Conservation (phyloP, 2,888 invertebrate genomes). For the Escarpia spicata region DNA sequence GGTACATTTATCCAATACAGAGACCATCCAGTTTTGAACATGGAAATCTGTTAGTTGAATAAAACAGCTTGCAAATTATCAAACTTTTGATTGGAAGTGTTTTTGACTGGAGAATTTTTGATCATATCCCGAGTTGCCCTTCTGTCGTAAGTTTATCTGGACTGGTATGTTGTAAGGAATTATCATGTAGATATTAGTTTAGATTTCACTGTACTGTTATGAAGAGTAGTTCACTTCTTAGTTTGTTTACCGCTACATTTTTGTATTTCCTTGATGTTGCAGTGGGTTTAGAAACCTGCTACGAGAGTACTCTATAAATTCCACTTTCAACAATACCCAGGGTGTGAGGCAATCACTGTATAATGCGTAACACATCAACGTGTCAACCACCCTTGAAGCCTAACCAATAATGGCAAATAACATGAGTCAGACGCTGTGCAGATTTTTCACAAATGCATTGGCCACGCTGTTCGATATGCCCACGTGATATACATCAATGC, state of each 20-base stretch:
- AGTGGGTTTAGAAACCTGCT: background rate
- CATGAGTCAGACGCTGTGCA: background rate
- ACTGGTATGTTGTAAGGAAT: too few species aligned
- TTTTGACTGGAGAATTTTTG: too few species aligned
- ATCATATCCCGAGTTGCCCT: too few species aligned
- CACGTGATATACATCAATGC: background rate
- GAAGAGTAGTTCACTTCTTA: too few species aligned
- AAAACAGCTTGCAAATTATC: background rate
- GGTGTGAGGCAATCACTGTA: background rate
- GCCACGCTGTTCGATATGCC: background rate
- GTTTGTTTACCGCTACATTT: background rate
- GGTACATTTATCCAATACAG: too few species aligned
- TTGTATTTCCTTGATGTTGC: background rate
- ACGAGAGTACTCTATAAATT: background rate
- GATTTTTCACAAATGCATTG: background rate
- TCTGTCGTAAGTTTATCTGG: too few species aligned
- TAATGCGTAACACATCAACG: background rate
- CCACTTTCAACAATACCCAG: background rate
- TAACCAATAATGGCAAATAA: conserved; percentile 2
- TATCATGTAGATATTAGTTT: too few species aligned
- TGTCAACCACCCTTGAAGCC: background rate
- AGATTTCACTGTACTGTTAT: too few species aligned
- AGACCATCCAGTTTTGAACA: too few species aligned
- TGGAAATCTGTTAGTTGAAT: too few species aligned
- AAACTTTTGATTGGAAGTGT: too few species aligned